Base-by-base conservation (phyloP, 2,113 vertebrate species). In the Percina caprodes region DNA sequence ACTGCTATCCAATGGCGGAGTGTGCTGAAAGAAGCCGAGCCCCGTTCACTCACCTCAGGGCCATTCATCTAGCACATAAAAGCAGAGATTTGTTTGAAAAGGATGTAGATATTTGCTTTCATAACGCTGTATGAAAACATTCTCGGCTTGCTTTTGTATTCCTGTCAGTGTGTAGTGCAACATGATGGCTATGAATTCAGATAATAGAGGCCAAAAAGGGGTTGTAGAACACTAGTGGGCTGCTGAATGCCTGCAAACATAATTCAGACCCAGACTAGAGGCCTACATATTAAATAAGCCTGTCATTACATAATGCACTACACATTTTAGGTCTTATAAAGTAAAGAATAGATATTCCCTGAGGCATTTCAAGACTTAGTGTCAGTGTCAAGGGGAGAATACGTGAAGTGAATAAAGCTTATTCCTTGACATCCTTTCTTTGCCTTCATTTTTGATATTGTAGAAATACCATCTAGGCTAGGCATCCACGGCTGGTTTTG, bases 41-140 rank as follows among this genome's bases (percentile, higher is more conserved):
- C 16, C 3, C 16, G 1, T 55, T 80, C 30, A 49, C 42, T 21
- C 61, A 49, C 6, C 13, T 59, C n/a, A 13, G n/a, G 23, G 59
- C 11, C n/a, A 19, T 24, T 58, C 16, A 21, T 62, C 9, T 13
- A 45, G 16, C n/a, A 15, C 3, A 52, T 0, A 4, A 74, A 63
- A 13, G 48, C 8, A n/a, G 19, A 67, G 19, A 58, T 58, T 60
- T 1, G 26, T 51, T 16, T 42, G 58, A 62, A 54, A 60, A 69
- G 16, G 30, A 61, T 45, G 12, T 33, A 54, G 54, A 52, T 30
- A 19, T 60, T 54, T 14, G 54, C 59, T 69, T 56, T 70, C 21
- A 26, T 49, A 26, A 49, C 12, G 15, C 23, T 58, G 26, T 23
- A 35, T 72, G 16, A 52, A 80, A 73, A 74, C n/a, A 59, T 33